These are phyloP conservation scores for Panthera leo DNA, from an alignment of 2,113 vertebrate genomes.

Conservation along the genomic window DNA sequence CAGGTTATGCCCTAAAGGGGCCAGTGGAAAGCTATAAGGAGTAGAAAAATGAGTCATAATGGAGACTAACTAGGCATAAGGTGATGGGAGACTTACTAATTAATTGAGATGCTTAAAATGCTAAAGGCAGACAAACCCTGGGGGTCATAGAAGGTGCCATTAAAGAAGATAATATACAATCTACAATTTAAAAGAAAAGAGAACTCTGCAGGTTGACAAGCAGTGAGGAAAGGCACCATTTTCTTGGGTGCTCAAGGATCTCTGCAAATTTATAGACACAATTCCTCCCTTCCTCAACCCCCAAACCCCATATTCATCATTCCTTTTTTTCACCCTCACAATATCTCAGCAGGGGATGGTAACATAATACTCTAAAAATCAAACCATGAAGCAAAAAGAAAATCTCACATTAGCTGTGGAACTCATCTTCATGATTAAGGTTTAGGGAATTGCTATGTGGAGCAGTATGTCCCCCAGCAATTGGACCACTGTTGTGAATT, in stretches of 20 bases:
- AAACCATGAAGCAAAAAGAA: neutral
- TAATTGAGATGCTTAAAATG: neutral
- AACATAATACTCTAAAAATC: neutral
- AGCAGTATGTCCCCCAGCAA: neutral
- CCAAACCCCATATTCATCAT: neutral
- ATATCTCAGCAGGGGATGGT: neutral
- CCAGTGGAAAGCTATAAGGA: neutral
- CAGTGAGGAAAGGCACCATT: accelerated
- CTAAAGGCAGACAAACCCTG: neutral
- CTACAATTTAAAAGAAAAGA: neutral
- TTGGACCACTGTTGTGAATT: neutral
- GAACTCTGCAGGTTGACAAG: neutral
- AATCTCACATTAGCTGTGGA: neutral
- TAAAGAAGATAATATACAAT: neutral
- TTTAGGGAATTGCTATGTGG: neutral
- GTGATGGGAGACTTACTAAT: neutral
- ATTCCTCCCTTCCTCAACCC: neutral
- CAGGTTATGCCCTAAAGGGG: neutral
- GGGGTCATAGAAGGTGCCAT: neutral
- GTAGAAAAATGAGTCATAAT: neutral
- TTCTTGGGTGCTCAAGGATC: neutral
- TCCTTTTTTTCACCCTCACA: neutral
- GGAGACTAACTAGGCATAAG: neutral
- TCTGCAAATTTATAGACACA: neutral
- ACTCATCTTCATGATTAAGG: neutral